Conservation (phyloP, 2,888 invertebrate species). For the Scotopteryx bipunctaria region DNA sequence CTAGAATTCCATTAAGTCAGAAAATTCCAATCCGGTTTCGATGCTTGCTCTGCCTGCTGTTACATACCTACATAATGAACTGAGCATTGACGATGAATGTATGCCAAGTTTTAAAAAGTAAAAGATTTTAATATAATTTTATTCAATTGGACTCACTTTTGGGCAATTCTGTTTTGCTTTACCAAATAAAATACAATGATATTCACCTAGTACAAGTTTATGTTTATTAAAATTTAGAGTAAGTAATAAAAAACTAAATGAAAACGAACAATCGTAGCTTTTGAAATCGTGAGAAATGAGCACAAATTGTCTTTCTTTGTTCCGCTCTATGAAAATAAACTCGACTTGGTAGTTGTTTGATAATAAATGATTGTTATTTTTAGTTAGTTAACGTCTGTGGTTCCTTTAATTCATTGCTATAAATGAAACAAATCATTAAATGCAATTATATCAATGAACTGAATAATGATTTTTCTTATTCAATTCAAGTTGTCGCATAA, state of each 20-base stretch:
- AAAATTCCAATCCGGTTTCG: constrained; percentile 21
- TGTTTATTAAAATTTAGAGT: background rate
- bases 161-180: background rate
- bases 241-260: background rate
- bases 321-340: background rate
- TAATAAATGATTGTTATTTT: no score
- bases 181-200: no score
- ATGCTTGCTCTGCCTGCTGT: constrained; percentile 3
- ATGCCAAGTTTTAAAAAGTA: no score
- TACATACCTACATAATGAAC: background rate
- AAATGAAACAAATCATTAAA: no score
- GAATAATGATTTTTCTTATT: no score
- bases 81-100: no score
- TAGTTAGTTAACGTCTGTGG: no score
- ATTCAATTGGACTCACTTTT: background rate
- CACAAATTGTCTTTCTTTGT: background rate
- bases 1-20: constrained; percentile 16
- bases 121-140: background rate
- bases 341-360: no score
- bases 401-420: no score
- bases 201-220: no score
- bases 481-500: no score
- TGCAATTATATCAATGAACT: no score
- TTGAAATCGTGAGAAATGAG: constrained; percentile 19
- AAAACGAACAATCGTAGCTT: constrained; percentile 10